phyloP scores from a whole-genome alignment of 2,888 invertebrate genomes.

The Machimus atricapillus region DNA sequence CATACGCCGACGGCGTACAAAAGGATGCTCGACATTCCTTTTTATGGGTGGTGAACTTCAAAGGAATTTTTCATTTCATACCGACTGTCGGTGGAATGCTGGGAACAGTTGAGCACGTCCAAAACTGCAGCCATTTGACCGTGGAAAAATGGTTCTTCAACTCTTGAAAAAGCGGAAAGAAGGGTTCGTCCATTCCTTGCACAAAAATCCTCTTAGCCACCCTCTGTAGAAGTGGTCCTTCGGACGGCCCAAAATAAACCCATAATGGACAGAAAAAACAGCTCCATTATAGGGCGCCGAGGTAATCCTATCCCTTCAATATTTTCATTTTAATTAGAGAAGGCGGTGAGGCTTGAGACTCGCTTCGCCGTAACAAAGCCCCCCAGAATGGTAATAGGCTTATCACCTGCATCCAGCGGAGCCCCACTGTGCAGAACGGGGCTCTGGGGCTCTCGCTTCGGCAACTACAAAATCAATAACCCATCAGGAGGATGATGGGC shows the following conservation, averaged over 20 bases:
- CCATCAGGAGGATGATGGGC: slow-evolving; percentile 20
- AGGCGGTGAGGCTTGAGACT: not conserved
- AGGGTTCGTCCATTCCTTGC: not conserved
- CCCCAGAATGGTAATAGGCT: slow-evolving; percentile 19
- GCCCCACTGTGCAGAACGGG: not conserved
- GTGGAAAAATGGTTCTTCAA: not conserved
- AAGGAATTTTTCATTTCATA: slow-evolving; percentile 1
- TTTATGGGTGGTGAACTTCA: not conserved
- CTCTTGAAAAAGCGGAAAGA: not conserved
- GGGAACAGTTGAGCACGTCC: not conserved
- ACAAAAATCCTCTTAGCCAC: not conserved
- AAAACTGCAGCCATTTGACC: not conserved
- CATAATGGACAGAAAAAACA: slow-evolving; percentile 2
- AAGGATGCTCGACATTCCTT: not conserved
- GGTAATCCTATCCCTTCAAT: not conserved
- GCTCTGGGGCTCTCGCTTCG: not conserved
- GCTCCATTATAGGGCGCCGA: not conserved
- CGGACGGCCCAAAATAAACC: not conserved
- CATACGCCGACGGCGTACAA: not conserved
- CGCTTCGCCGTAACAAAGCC: not conserved
- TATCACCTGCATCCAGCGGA: slow-evolving; percentile 14
- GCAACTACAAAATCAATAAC: slow-evolving; percentile 11
- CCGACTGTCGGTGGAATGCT: not conserved
- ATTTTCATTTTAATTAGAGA: slow-evolving; percentile 27
- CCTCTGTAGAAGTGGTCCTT: not conserved